Base-by-base conservation (phyloP, 2,888 invertebrate genomes). In the Tupiocoris notatus region DNA sequence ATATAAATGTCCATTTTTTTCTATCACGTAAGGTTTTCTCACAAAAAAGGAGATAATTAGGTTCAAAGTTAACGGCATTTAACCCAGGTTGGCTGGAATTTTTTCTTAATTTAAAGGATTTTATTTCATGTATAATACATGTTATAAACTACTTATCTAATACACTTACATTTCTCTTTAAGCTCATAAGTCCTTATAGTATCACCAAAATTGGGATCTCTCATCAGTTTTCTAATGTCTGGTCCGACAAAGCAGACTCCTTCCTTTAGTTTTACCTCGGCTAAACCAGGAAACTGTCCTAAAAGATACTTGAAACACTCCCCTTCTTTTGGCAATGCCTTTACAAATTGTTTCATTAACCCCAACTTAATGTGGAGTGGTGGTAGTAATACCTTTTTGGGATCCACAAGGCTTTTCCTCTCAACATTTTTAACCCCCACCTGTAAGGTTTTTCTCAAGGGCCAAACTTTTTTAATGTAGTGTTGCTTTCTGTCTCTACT, bases 361-460 rank as follows among this genome's bases (percentile, higher is more conserved):
- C 67, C 67, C 3, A 67, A n/a, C 56, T 67, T 67, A 7, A 67
- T 67, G 56, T 56, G 1, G 2, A 67, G 39, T 23, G 64, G 64
- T 23, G 64, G 64, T n/a, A 64, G 24, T 2, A 64, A 7, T 1
- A 64, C 24, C 3, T 64, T 64, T 17, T 64, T 64, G 64, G 62
- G 62, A 12, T 64, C 22, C 24, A 64, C 22, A 12, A 64, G 23
- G 0, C 0, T 0, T 1, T 3, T 2, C 21, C 24, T 23, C n/a
- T 7, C 1, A 16, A 54, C 54, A 23, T 66, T 66, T 9, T 54
- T 66, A 1, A 7, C 9, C 1, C 66, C 66, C 12, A 17, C 16
- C 18, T 7, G 9, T 59, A 59, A 59, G 7, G 17, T 9, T 59
- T 9, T 17, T 66, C 54, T 54, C 20, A 7, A 9, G 3, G 66